Conservation (phyloP, 2,113 vertebrate genomes). For the Tragelaphus buxtoni region DNA sequence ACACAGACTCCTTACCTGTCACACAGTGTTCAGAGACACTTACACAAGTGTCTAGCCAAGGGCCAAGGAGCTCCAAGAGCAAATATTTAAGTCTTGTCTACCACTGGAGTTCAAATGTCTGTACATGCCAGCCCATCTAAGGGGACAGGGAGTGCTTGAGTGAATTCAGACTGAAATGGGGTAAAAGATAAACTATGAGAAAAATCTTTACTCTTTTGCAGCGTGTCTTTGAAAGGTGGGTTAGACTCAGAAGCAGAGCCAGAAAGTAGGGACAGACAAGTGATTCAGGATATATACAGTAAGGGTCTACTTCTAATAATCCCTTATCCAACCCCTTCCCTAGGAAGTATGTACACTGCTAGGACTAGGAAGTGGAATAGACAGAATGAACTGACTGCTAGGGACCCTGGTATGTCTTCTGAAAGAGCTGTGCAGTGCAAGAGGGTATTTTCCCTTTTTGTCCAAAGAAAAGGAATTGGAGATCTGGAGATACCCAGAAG, state of each 20-base stretch:
- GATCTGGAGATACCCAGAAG: too few relatives aligned
- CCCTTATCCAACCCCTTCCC: not conserved
- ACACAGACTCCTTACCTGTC: not conserved
- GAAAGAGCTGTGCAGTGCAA: not conserved
- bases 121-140: not conserved
- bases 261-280: not conserved
- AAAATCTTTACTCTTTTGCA: not conserved
- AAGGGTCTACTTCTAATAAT: not conserved
- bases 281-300: not conserved
- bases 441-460: not conserved
- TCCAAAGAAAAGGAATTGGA: not conserved
- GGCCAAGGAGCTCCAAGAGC: not conserved
- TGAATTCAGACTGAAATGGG: not conserved
- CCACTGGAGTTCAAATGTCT: not conserved
- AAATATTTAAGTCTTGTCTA: not conserved
- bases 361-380: not conserved
- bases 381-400: not conserved
- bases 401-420: not conserved
- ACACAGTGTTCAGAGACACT: not conserved
- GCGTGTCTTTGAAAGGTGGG: not conserved
- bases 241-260: not conserved
- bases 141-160: accelerated
- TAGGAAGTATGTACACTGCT: not conserved
- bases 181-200: not conserved
- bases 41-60: not conserved